Evolutionary conservation across 2,113 vertebrate species (phyloP).

Genomic region (Thamnophis sirtalis): DNA sequence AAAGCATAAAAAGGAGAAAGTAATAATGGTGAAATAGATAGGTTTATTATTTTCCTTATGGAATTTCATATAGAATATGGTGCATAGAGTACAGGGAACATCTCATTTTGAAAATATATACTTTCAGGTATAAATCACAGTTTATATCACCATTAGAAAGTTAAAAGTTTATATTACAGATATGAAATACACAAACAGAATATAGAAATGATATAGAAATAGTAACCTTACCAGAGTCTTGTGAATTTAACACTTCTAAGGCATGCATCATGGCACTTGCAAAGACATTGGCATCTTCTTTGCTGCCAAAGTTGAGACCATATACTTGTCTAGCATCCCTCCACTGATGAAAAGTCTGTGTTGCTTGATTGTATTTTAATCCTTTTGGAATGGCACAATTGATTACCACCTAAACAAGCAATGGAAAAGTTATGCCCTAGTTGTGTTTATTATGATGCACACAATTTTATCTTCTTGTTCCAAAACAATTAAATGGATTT

Average conservation of each 20-base stretch:
- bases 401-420: conserved; percentile 87
- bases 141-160: not conserved
- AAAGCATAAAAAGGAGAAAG: not conserved
- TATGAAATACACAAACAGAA: not conserved
- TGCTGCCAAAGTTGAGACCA: conserved; percentile 98
- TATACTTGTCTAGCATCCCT: conserved; percentile 95
- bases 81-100: not conserved
- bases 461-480: not conserved
- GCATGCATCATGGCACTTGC: conserved; percentile 99
- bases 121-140: not conserved
- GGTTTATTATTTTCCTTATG: not conserved
- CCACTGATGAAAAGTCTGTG: conserved; percentile 98
- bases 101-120: not conserved
- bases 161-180: not conserved
- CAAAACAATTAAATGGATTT: not conserved
- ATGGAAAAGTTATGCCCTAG: not conserved
- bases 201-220: not conserved
- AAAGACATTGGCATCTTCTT: conserved; percentile 98
- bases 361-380: conserved; percentile 98
- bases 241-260: conserved; percentile 97
- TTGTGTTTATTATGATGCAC: not conserved
- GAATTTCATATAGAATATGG: not conserved
- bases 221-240: conserved; percentile 83
- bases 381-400: conserved; percentile 99
- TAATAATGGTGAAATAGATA: not conserved